Percentiles rank a stretch among this genome's conserved stretches.
Conservation (phyloP, 2,113 vertebrate genomes). For the Azemiops feae region DNA sequence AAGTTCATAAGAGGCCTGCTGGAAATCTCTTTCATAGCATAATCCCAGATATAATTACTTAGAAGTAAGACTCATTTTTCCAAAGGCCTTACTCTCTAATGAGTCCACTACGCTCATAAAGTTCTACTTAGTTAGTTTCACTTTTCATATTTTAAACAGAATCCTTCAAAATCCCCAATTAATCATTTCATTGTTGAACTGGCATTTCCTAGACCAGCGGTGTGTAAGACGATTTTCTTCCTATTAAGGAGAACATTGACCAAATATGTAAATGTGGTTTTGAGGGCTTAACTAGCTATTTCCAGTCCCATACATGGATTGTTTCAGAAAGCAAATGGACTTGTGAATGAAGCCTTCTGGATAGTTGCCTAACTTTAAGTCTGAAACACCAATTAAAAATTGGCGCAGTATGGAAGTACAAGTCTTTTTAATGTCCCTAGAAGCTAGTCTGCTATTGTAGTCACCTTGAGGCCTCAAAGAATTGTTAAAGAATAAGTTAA, state of each 20-base stretch:
- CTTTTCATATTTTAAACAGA: neutral
- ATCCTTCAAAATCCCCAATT: neutral
- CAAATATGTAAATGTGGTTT: conserved; percentile 5
- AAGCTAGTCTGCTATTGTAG: neutral
- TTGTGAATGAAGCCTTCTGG: neutral
- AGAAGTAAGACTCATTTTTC: neutral
- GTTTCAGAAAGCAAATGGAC: neutral
- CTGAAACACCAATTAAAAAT: neutral
- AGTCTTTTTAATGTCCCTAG: neutral
- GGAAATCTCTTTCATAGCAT: neutral
- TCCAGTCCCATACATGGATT: neutral
- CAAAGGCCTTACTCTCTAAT: neutral
- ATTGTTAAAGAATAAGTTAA: neutral
- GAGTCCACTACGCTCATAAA: neutral
- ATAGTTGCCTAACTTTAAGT: neutral
- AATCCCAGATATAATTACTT: neutral
- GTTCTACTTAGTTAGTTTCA: neutral
- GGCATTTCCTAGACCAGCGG: neutral
- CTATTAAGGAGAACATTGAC: neutral
- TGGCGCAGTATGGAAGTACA: neutral
- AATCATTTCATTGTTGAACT: neutral
- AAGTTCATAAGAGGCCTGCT: neutral
- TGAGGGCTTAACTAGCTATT: neutral
- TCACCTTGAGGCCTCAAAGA: neutral
- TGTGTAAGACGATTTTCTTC: neutral